A percentile compares a stretch with the other conserved stretches of the same genome.
Conservation (phyloP, 2,888 invertebrate genomes). For the Callyntrura guangdongensis region DNA sequence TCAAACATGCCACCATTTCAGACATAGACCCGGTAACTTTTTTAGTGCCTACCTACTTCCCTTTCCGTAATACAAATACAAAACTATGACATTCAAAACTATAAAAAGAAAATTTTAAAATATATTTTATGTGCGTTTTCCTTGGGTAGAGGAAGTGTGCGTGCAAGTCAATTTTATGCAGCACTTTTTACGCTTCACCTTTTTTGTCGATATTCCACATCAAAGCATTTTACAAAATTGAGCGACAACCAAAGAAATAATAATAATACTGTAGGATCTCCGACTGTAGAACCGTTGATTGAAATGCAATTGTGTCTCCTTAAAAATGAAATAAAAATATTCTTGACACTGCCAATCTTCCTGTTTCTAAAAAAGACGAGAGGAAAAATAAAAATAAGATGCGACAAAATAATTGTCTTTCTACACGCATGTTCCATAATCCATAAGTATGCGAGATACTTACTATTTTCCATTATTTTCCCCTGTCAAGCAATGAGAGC, state of each 20-base stretch:
- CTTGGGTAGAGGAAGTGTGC: neutral
- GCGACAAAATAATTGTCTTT: neutral
- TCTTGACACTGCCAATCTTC: slow-evolving; percentile 39
- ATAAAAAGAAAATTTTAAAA: neutral
- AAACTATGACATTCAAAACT: slow-evolving; percentile 14
- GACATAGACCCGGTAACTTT: neutral
- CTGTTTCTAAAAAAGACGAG: neutral
- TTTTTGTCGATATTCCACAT: slow-evolving; percentile 82
- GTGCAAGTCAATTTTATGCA: slow-evolving; percentile 1
- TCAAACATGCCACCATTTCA: slow-evolving; percentile 61
- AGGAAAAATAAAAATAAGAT: neutral
- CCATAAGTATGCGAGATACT: neutral
- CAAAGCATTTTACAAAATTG: slow-evolving; percentile 69
- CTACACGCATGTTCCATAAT: no score
- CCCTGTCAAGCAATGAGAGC: no score
- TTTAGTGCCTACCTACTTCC: slow-evolving; percentile 44
- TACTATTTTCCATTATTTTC: no score
- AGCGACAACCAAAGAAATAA: slow-evolving; percentile 47
- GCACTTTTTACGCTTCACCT: slow-evolving; percentile 21
- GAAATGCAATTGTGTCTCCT: slow-evolving; percentile 64
- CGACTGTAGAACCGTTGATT: neutral
- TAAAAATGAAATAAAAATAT: slow-evolving; percentile 43
- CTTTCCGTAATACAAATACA: slow-evolving; percentile 15
- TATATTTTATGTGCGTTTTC: neutral
- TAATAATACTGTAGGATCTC: neutral